Base-by-base conservation (phyloP, 1,140 invertebrate species). In the Zaprionus nigranus region DNA sequence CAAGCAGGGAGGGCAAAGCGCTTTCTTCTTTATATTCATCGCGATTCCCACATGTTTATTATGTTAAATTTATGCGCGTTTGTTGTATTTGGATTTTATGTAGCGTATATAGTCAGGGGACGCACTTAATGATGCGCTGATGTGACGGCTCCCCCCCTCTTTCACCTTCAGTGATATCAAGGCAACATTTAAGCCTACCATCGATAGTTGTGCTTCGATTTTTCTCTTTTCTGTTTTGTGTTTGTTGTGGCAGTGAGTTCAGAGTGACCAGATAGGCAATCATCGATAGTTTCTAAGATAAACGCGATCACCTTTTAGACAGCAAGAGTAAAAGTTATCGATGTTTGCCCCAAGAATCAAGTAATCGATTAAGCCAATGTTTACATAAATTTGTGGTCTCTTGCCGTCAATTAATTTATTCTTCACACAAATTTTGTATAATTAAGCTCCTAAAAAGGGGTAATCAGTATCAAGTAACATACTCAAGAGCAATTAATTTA, bases 41-140 rank as follows among this genome's bases (percentile, higher is more conserved):
- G 60, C 75, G 81, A 72, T 85, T 85, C 73, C 77, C 74, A 65
- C 81, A 85, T 85, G 85, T 85, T 88, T 90, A 90, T 88, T 90
- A 88, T 88, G 85, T 76, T 81, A 85, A 88, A 85, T 85, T 88
- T 90, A 90, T 85, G 81, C 75, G 75, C 72, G 72, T 79, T 90
- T 84, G 78, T 72, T 84, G 84, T 87, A 62, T 67, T 88, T 58
- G 12, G 51, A 49, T 66, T 85, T 81, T 81, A 87, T 83, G 56
- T 65, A 71, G 63, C 36, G 17, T 28, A n/a, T n/a, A n/a, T n/a
- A 20, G 49, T 57, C 49, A 15, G 36, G 59, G 28, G 59, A 63
- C 56, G 12, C 58, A 49, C 36, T 66, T 61, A 61, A 62, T 66
- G 57, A 61, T 73, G 57, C 68, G 46, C 61, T 72, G 28, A 34